These are phyloP conservation scores for Pammene fasciana DNA, from an alignment of 2,888 invertebrate species.

Conservation along the genomic window DNA sequence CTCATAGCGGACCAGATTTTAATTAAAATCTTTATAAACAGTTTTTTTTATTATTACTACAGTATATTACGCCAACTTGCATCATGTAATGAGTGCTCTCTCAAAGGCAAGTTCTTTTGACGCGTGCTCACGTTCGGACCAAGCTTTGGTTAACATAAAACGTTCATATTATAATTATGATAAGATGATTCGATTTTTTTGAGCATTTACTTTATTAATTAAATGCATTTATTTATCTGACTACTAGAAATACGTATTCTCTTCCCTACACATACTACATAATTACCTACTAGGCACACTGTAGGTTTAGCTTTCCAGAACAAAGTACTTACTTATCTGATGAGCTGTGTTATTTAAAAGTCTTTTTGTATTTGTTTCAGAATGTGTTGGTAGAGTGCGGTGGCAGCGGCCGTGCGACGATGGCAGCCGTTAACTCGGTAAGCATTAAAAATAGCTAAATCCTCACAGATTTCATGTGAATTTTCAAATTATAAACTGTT, in stretches of 20 bases:
- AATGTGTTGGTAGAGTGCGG: constrained; percentile 64
- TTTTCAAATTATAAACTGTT: no score
- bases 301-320: no score
- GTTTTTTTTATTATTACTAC: constrained; percentile 17
- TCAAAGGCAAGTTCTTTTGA: constrained; percentile 4
- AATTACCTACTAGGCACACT: no score
- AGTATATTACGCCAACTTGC: constrained; percentile 22
- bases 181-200: background rate
- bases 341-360: background rate
- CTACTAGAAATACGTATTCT: no score
- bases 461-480: no score
- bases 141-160: constrained; percentile 8
- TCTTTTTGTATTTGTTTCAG: constrained; percentile 66
- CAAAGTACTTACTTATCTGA: no score
- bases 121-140: background rate
- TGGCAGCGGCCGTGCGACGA: constrained; percentile 75
- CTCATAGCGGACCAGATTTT: constrained; percentile 6
- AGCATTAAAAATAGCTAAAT: constrained; percentile 56
- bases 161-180: no score
- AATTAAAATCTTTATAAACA: constrained; percentile 13
- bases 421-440: constrained; percentile 87
- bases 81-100: constrained; percentile 23
- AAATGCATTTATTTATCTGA: no score
- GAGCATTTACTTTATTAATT: no score
- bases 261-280: no score